These are phyloP conservation scores for Sakesphorus luctuosus DNA, from an alignment of 2,113 vertebrate species.

Conservation along the genomic window DNA sequence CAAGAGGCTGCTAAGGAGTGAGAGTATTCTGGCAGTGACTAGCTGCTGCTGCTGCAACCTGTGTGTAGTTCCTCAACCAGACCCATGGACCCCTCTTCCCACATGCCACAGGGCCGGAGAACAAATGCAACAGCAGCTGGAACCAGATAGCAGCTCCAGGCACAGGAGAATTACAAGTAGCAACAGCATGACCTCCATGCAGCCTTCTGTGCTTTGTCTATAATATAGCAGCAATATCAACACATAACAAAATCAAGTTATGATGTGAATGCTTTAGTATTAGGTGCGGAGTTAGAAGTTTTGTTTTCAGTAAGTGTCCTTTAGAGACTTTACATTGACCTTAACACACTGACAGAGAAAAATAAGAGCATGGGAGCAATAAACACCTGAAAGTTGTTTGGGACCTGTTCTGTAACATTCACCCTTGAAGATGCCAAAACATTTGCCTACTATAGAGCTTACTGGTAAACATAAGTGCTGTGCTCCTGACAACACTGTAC, in stretches of 20 bases:
- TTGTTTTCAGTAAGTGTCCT: not conserved
- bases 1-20: not conserved
- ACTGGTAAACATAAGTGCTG: not conserved
- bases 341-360: not conserved
- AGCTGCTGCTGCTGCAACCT: not conserved
- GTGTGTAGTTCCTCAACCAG: not conserved
- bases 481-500: not conserved
- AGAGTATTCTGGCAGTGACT: not conserved
- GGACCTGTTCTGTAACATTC: not conserved
- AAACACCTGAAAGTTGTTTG: not conserved
- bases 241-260: not conserved
- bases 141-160: not conserved
- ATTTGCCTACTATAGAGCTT: not conserved
- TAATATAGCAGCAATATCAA: not conserved
- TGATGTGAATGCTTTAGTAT: not conserved
- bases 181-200: not conserved
- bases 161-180: not conserved
- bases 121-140: not conserved
- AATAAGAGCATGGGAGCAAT: not conserved
- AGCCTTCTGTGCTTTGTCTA: not conserved
- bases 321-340: not conserved
- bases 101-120: not conserved
- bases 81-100: not conserved
- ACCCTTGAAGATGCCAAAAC: not conserved
- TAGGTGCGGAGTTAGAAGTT: not conserved